Evolutionary conservation across 2,888 invertebrate genomes (phyloP).

Genomic region (Celastrina argiolus): DNA sequence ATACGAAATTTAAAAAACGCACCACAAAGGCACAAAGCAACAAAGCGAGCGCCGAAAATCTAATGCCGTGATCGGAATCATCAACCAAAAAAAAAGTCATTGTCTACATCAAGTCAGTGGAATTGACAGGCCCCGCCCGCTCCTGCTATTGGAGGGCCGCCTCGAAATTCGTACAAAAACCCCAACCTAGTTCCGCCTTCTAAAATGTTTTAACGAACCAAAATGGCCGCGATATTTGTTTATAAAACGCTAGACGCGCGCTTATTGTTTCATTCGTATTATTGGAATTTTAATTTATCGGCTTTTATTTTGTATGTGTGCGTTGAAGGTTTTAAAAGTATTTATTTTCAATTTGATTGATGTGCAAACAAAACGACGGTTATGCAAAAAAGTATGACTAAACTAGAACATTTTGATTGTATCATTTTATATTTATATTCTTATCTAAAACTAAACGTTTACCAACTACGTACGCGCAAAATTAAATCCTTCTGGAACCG

Average conservation of each 20-base stretch:
- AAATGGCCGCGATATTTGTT: slow-evolving; percentile 72
- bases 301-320: background rate
- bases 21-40: slow-evolving; percentile 22
- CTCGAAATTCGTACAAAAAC: slow-evolving; percentile 75
- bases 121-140: slow-evolving; percentile 74
- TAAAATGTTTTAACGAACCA: slow-evolving; percentile 73
- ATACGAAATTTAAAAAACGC: slow-evolving; percentile 12
- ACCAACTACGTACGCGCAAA: too few relatives aligned
- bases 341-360: too few relatives aligned
- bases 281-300: slow-evolving; percentile 42
- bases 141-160: slow-evolving; percentile 70
- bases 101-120: slow-evolving; percentile 70
- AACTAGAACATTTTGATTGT: too few relatives aligned
- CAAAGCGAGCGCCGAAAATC: slow-evolving; percentile 32
- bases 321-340: too few relatives aligned
- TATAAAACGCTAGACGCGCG: slow-evolving; percentile 53
- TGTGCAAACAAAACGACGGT: too few relatives aligned
- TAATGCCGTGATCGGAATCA: slow-evolving; percentile 39
- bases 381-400: too few relatives aligned
- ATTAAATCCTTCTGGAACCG: too few relatives aligned
- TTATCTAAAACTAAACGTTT: too few relatives aligned
- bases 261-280: slow-evolving; percentile 38
- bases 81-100: slow-evolving; percentile 58
- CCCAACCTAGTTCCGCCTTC: slow-evolving; percentile 76
- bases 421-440: too few relatives aligned